Conservation (phyloP, 2,888 invertebrate species). For the Caradrina clavipalpis region DNA sequence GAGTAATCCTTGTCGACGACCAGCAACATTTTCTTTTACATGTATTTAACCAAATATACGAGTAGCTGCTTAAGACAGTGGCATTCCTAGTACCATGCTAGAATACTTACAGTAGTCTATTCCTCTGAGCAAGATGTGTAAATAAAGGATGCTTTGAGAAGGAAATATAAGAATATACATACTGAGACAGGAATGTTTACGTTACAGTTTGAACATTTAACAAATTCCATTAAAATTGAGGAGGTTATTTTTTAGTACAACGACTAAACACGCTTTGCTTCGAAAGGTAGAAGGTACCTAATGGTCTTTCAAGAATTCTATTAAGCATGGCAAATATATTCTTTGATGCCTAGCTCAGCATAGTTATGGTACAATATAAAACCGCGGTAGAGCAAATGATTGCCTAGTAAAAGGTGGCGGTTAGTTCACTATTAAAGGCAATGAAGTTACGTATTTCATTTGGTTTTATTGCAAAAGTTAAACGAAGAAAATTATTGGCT, state of each 20-base stretch:
- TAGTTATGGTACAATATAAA: conserved; percentile 35
- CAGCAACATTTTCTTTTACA: neutral
- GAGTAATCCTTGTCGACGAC: neutral
- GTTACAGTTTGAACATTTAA: neutral
- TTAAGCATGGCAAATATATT: neutral
- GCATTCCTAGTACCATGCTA: neutral
- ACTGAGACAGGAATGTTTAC: neutral
- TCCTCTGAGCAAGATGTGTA: no score
- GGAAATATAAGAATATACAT: no score
- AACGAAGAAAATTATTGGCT: conserved; percentile 32
- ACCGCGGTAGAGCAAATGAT: conserved; percentile 29
- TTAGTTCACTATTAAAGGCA: conserved; percentile 40
- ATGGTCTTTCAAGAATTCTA: neutral
- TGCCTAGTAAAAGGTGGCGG: conserved; percentile 35
- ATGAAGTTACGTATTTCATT: conserved; percentile 47
- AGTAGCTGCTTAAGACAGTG: neutral
- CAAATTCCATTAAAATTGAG: neutral
- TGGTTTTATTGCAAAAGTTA: conserved; percentile 43
- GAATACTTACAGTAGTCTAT: no score
- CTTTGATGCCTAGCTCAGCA: conserved; percentile 16
- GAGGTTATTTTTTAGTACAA: neutral
- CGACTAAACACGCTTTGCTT: neutral
- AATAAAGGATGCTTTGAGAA: no score
- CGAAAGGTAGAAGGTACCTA: neutral
- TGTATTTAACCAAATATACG: neutral